Conservation (phyloP, 2,113 vertebrate species). For the Leptodactylus fuscus region DNA sequence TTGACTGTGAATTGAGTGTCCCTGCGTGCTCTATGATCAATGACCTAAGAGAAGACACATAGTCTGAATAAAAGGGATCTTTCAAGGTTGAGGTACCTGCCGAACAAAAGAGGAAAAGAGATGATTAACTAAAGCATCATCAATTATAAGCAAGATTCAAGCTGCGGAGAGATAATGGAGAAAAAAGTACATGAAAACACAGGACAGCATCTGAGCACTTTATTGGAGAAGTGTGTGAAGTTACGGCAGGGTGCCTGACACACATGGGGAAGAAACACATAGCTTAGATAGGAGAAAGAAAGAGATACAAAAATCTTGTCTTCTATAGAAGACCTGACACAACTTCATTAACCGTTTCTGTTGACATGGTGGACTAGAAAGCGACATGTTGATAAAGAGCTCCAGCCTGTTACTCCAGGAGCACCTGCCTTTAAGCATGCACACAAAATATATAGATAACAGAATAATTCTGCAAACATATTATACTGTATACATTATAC, state of each 20-base stretch:
- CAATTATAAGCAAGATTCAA: conserved; percentile 77
- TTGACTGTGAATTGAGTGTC: conserved; percentile 66
- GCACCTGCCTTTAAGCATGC: background rate
- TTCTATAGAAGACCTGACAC: conserved; percentile 12
- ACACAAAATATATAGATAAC: background rate
- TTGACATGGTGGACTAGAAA: conserved; percentile 31
- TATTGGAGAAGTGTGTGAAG: conserved; percentile 71
- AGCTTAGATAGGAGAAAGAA: conserved; percentile 41
- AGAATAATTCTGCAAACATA: background rate
- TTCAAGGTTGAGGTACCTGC: conserved; percentile 76
- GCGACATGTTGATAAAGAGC: conserved; percentile 14
- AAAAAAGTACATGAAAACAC: conserved; percentile 71
- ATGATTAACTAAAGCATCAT: conserved; percentile 81
- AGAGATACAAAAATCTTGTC: background rate
- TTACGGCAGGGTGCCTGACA: conserved; percentile 60
- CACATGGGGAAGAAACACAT: conserved; percentile 43
- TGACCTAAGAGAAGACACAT: conserved; percentile 73
- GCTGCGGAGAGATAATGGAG: conserved; percentile 75
- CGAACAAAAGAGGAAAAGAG: conserved; percentile 73
- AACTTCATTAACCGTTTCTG: conserved; percentile 6
- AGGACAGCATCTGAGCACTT: conserved; percentile 68
- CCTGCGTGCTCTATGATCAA: conserved; percentile 71
- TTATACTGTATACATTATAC: no score
- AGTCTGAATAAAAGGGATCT: conserved; percentile 73
- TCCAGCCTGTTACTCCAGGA: background rate